These are phyloP conservation scores for Pogona vitticeps DNA, from an alignment of 2,113 vertebrate species.

Conservation along the genomic window DNA sequence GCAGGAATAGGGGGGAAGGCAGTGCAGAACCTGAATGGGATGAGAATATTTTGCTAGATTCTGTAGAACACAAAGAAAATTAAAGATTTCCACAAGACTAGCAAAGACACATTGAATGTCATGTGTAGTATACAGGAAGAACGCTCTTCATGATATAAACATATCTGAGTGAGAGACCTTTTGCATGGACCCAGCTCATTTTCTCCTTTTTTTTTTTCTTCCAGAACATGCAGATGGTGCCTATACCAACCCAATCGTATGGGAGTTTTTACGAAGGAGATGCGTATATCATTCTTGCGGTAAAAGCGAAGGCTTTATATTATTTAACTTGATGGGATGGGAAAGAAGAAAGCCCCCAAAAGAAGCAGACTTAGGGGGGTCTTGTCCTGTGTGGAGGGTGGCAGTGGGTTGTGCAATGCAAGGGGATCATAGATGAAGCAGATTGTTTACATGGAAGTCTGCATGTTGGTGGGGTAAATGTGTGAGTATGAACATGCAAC, in stretches of 20 bases:
- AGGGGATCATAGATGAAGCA: not conserved
- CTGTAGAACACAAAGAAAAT: not conserved
- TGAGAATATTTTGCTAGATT: no score
- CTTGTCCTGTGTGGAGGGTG: not conserved
- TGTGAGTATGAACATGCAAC: no score
- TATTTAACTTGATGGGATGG: not conserved
- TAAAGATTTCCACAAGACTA: not conserved
- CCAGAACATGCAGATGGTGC: slow-evolving; percentile 87
- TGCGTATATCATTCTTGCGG: slow-evolving; percentile 84
- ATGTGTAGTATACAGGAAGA: not conserved
- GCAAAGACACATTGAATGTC: not conserved
- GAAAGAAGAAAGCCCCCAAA: not conserved
- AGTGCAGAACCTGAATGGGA: no score
- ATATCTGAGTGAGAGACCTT: not conserved
- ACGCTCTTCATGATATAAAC: not conserved
- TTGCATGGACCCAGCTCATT: not conserved
- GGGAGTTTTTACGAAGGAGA: slow-evolving; percentile 87
- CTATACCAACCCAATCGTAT: slow-evolving; percentile 75
- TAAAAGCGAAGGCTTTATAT: slow-evolving; percentile 51
- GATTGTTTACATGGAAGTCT: no score
- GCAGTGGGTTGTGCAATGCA: not conserved
- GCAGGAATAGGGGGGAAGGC: no score
- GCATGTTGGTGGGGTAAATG: not conserved
- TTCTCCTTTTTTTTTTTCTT: slow-evolving; percentile 16
- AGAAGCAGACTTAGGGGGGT: not conserved